Conservation (phyloP, 2,888 invertebrate genomes). For the Hirtodrosophila alboralis region DNA sequence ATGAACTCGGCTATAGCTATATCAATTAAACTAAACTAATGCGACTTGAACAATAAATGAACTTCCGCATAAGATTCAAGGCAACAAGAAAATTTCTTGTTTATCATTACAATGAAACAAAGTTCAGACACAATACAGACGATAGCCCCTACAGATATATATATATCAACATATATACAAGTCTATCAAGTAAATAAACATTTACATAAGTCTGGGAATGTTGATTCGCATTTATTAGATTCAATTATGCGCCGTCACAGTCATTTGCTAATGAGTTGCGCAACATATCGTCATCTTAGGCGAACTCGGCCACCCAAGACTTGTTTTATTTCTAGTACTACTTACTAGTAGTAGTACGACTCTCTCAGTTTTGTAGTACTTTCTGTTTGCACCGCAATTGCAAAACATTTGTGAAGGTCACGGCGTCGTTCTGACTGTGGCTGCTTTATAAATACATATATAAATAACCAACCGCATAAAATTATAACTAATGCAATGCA, state of each 20-base stretch:
- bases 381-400: slow-evolving; percentile 6
- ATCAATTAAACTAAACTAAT: slow-evolving; percentile 12
- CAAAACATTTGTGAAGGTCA: slow-evolving; percentile 56
- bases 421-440: slow-evolving; percentile 45
- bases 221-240: slow-evolving; percentile 51
- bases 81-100: slow-evolving; percentile 8
- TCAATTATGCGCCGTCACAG: slow-evolving; percentile 53
- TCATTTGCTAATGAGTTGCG: slow-evolving; percentile 59
- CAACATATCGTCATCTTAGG: slow-evolving; percentile 40
- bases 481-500: slow-evolving; percentile 58
- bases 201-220: neutral
- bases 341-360: no score
- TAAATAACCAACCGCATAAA: slow-evolving; percentile 56
- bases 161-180: neutral
- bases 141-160: slow-evolving; percentile 9
- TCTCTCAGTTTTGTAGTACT: no score
- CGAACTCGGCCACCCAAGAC: slow-evolving; percentile 22
- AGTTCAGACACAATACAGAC: slow-evolving; percentile 21
- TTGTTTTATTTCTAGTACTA: slow-evolving; percentile 21
- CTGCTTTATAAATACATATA: slow-evolving; percentile 58
- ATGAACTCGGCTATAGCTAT: slow-evolving; percentile 13
- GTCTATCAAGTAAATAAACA: neutral
- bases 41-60: neutral
- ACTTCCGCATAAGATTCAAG: slow-evolving; percentile 28
- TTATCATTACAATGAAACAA: slow-evolving; percentile 25